Evolutionary conservation across 1,140 invertebrate genomes (phyloP), one percentile per base, ranked within the genome.

Genomic region (Trinorchestia longiramus): DNA sequence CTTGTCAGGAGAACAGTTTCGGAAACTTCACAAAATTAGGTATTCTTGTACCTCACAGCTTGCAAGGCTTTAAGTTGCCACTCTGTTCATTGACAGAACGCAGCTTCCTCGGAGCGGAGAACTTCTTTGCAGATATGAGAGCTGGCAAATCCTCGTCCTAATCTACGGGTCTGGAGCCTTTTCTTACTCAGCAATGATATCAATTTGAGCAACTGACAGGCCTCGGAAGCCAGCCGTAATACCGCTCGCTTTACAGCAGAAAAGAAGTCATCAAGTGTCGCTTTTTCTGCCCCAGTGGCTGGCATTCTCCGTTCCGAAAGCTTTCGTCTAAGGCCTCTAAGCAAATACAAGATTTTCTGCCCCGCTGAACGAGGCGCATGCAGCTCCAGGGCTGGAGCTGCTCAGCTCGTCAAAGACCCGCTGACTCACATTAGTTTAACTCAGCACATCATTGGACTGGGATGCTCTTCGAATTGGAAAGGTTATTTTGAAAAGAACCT

Each of bases 221-320:
- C 62, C 62, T 77, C 62, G 62, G 62, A 91, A 91, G 88, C 88
- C 88, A 36, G 41, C 88, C 43, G 41, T 44, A 91, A 91, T 91
- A 43, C 88, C 43, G 88, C 41, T 91, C 88, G 88, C 88, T 91
- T 91, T 91, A 91, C 41, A 43, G 43, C 41, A 43, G 43, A 91
- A 91, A 91, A 91, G 88, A 91, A 91, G 43, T 91, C 88, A 91
- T 91, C 88, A 91, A 42, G 88, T 91, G 88, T 91, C 88, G 88
- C 88, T 91, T 42, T 91, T 91, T 91, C 88, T 91, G 88, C 88
- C 11, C 88, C 88, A 91, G 43, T 91, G 43, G 88, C 15, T 28
- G 41, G 43, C 43, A 43, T 91, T 44, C 43, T 91, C 88, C 8
- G 88, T 41, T 42, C 19, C 19, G 43, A 91, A 41, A 91, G 88